phyloP scores from a whole-genome alignment of 2,888 invertebrate species.

The Conus canariensis region DNA sequence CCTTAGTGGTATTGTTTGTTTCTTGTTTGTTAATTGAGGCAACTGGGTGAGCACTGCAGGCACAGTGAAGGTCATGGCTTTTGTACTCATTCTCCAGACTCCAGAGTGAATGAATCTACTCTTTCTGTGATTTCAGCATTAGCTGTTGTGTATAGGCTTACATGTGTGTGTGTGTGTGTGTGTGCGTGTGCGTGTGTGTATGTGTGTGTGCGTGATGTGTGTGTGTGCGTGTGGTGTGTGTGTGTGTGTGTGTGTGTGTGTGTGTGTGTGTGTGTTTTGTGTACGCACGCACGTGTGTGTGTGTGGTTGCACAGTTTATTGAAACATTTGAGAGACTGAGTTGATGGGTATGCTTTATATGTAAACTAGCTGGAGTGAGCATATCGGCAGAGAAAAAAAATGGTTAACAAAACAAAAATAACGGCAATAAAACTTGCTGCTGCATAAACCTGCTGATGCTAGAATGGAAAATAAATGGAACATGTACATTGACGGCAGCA shows the following conservation, averaged over 20 bases:
- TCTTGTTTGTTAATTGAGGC: neutral
- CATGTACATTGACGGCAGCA: neutral
- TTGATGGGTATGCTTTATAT: too few species aligned
- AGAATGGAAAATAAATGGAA: neutral
- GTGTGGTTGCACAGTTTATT: too few species aligned
- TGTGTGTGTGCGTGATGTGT: neutral
- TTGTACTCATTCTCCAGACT: neutral
- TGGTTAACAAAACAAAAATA: too few species aligned
- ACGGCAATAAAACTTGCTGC: too few species aligned
- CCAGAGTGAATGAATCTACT: neutral
- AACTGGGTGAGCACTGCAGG: neutral
- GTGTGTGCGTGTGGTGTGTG: neutral
- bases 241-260: too few species aligned
- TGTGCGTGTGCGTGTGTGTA: neutral
- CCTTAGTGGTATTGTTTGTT: neutral
- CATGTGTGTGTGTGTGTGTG: neutral
- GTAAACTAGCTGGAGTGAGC: too few species aligned
- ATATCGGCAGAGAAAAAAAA: too few species aligned
- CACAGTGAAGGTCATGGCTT: neutral
- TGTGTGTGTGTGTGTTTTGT: neutral
- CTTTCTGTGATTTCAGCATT: slow-evolving; percentile 3
- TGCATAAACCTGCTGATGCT: neutral
- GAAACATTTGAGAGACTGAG: too few species aligned
- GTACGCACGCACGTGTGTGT: too few species aligned
- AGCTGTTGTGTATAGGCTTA: neutral